These are phyloP conservation scores for Syrista parreyssii DNA, from an alignment of 2,888 invertebrate species.

Conservation along the genomic window DNA sequence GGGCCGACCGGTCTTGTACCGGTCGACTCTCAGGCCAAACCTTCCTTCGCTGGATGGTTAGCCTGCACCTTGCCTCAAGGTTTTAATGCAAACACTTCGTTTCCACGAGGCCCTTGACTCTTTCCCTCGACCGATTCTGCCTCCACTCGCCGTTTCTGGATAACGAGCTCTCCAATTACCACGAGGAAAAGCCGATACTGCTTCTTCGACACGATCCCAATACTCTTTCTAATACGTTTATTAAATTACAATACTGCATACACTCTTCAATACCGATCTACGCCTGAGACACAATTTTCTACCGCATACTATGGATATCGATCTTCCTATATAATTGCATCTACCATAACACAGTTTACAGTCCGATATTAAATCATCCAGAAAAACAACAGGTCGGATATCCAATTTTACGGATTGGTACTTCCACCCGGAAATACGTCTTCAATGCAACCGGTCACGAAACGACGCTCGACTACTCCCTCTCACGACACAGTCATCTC, in stretches of 20 bases:
- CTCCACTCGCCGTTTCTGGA: not conserved
- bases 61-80: slow-evolving; percentile 5
- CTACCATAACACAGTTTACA: not conserved
- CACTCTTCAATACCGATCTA: not conserved
- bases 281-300: not conserved
- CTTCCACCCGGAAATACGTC: not conserved
- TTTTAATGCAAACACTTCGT: slow-evolving; percentile 8
- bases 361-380: not conserved
- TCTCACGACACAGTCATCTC: not conserved
- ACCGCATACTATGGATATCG: not conserved
- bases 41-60: not conserved
- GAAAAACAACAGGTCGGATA: not conserved
- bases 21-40: slow-evolving; percentile 2
- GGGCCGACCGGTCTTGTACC: slow-evolving; percentile 3
- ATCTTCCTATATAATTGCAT: not conserved
- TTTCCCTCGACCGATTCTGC: not conserved
- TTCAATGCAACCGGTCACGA: not conserved
- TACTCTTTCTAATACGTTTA: not conserved
- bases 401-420: not conserved
- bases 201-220: not conserved
- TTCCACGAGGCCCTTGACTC: slow-evolving; percentile 7
- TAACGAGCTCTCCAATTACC: slow-evolving; percentile 4
- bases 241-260: not conserved
- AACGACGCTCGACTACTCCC: not conserved
- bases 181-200: not conserved